phyloP scores from a whole-genome alignment of 1,140 invertebrate genomes.

The Hyphantria cunea region DNA sequence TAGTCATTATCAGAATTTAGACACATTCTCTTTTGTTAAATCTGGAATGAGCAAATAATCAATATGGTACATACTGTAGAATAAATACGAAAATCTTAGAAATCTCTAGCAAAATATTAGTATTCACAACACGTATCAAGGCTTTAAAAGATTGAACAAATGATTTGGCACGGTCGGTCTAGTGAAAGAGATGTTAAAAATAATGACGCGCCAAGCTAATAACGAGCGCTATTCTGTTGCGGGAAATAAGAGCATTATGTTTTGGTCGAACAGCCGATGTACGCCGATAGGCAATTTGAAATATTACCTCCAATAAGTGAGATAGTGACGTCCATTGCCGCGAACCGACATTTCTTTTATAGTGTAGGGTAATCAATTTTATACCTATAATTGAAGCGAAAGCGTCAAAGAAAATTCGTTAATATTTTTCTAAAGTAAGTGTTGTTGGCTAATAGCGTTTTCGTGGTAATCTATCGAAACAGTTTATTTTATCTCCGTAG shows the following conservation, averaged over 20 bases:
- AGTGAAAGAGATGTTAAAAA: constrained; percentile 22
- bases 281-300: constrained; percentile 42
- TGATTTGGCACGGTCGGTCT: constrained; percentile 11
- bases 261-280: constrained; percentile 28
- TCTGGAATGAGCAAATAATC: too few relatives aligned
- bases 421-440: constrained; percentile 31
- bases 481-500: too few relatives aligned
- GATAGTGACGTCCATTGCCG: constrained; percentile 35
- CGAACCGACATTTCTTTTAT: constrained; percentile 42
- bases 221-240: constrained; percentile 36
- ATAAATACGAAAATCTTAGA: too few relatives aligned
- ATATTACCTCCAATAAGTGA: constrained; percentile 44
- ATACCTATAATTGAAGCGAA: constrained; percentile 42
- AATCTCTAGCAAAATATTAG: too few relatives aligned
- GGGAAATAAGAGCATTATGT: constrained; percentile 40
- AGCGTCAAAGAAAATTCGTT: constrained; percentile 39
- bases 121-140: too few relatives aligned
- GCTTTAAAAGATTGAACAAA: constrained; percentile 8
- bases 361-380: constrained; percentile 42
- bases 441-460: constrained; percentile 13
- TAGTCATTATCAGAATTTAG: too few relatives aligned
- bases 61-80: too few relatives aligned
- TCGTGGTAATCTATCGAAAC: constrained; percentile 14
- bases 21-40: too few relatives aligned
- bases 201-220: constrained; percentile 36